phyloP scores from a whole-genome alignment of 2,888 invertebrate genomes.

The Bimastos eiseni region DNA sequence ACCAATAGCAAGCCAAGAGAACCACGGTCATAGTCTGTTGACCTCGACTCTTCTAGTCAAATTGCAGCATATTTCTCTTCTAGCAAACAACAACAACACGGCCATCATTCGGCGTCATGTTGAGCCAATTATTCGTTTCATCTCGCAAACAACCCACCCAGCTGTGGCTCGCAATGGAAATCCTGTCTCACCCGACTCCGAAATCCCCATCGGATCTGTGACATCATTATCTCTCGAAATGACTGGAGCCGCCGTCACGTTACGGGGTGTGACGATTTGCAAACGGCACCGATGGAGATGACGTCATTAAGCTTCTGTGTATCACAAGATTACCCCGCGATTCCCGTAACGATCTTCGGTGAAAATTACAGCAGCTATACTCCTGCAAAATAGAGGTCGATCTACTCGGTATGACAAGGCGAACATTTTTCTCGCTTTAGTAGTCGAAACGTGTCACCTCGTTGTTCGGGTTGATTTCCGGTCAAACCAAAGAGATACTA shows the following conservation, averaged over 20 bases:
- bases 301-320: not conserved
- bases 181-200: not conserved
- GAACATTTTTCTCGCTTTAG: not conserved
- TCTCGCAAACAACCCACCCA: not conserved
- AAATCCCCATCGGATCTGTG: not conserved
- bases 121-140: not conserved
- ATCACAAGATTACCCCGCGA: not conserved
- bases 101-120: not conserved
- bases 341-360: not conserved
- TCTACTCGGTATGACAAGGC: not conserved
- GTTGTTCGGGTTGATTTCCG: not conserved
- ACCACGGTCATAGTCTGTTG: not conserved
- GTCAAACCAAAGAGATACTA: not conserved
- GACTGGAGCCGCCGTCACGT: not conserved
- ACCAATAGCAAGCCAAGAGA: no score
- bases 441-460: constrained; percentile 4
- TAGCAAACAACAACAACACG: not conserved
- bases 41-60: not conserved
- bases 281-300: not conserved
- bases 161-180: not conserved
- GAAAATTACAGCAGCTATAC: not conserved
- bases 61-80: not conserved
- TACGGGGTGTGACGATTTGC: not conserved
- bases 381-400: not conserved
- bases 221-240: not conserved